Evolutionary conservation across 92 coral and sea anemone genomes (phyloP).

Genomic region (Epizoanthus fatuus): DNA sequence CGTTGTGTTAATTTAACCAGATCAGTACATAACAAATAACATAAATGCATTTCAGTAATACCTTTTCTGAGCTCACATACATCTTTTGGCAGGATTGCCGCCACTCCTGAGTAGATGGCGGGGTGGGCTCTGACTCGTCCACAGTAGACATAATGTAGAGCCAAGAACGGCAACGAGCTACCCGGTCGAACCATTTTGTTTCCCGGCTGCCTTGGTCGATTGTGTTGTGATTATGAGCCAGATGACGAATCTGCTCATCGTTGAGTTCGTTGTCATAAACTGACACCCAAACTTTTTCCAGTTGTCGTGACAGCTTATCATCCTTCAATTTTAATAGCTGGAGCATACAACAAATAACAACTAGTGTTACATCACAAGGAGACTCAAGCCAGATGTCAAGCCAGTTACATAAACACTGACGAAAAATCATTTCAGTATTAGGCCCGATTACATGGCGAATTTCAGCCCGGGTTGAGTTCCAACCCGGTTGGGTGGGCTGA

Average conservation of each 20-base stretch:
- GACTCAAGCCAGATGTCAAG: too few relatives aligned
- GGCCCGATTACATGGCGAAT: too few relatives aligned
- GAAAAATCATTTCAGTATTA: too few relatives aligned
- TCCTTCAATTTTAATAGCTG: slow-evolving; percentile 16
- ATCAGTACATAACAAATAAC: too few relatives aligned
- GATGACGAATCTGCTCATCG: slow-evolving; percentile 45
- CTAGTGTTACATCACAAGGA: too few relatives aligned
- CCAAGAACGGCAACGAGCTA: not conserved
- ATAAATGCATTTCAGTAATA: not conserved
- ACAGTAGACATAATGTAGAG: not conserved
- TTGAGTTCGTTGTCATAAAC: slow-evolving; percentile 42
- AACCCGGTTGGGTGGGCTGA: too few relatives aligned
- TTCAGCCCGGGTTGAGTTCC: too few relatives aligned
- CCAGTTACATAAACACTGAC: too few relatives aligned
- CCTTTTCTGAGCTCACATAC: slow-evolving; percentile 22
- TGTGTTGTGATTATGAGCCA: slow-evolving; percentile 25
- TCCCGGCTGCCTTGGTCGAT: slow-evolving; percentile 30
- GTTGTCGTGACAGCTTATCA: not conserved
- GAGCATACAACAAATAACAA: not conserved
- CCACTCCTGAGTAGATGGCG: not conserved
- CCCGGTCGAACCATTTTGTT: not conserved
- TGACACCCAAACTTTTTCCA: slow-evolving; percentile 46
- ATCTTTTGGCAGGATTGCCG: slow-evolving; percentile 43
- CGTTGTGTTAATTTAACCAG: too few relatives aligned
- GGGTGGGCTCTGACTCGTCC: not conserved